phyloP scores from a whole-genome alignment of 2,888 invertebrate genomes.

The Machimus atricapillus region DNA sequence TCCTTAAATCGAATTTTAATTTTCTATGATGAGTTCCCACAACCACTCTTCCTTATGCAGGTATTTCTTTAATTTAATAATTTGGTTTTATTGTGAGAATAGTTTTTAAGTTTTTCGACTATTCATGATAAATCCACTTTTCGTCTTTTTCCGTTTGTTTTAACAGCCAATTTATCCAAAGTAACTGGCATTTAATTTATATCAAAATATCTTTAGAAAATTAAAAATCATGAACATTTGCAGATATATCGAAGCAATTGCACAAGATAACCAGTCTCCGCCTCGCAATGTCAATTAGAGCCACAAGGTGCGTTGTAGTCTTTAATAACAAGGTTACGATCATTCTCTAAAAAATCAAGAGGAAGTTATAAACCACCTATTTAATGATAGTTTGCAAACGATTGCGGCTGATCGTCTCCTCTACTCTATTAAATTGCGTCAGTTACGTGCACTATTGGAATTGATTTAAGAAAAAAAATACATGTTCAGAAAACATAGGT shows the following conservation, averaged over 20 bases:
- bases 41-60: no score
- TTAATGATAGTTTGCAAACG: slow-evolving; percentile 18
- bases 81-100: not conserved
- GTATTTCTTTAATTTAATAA: no score
- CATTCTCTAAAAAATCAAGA: not conserved
- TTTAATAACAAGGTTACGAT: slow-evolving; percentile 20
- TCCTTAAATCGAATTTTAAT: no score
- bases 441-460: slow-evolving; percentile 33
- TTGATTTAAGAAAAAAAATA: slow-evolving; percentile 2
- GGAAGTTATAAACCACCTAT: slow-evolving; percentile 24
- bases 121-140: no score
- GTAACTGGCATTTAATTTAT: not conserved
- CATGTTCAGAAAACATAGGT: not conserved
- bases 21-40: no score
- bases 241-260: not conserved
- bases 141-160: not conserved
- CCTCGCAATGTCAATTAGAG: not conserved
- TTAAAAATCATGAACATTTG: not conserved
- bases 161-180: not conserved
- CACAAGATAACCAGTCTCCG: not conserved
- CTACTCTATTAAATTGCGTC: slow-evolving; percentile 12
- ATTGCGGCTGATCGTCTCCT: not conserved
- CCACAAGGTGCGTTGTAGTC: not conserved
- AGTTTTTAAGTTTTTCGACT: not conserved
- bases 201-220: not conserved